Evolutionary conservation across 2,888 invertebrate species (phyloP), one percentile per base, ranked within the genome.

Genomic region (Sylvicola cinctus): DNA sequence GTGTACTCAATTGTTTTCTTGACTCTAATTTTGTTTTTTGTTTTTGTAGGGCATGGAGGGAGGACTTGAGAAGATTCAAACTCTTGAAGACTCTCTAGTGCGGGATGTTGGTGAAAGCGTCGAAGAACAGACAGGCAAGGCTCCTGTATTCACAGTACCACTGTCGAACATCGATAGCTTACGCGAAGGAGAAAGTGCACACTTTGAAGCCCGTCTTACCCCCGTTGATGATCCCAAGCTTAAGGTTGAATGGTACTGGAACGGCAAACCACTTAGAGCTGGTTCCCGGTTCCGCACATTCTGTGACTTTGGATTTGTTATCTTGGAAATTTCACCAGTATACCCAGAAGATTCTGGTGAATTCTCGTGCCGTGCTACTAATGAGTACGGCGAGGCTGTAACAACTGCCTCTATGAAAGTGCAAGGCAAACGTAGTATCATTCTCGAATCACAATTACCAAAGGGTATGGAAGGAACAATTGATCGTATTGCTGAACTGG

Each of bases 231-330:
- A 90, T 63, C 80, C 90, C 17, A 83, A 80, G 49, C 62, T 90
- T 20, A 84, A 78, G 60, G 78, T 88, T 41, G 88, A 90, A 63
- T 90, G 90, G 90, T 88, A 77, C 64, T 85, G 83, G 79, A 88
- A 90, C 52, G 85, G 87, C 39, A 84, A 85, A 58, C 77, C 85
- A 32, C 60, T 85, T 37, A 76, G 74, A 57, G 77, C 83, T 31
- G 90, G 91, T 37, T 85, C 90, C 8, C 70, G 91, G 44, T 90
- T 91, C 66, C 80, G 93, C 43, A 91, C 93, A 20, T 88, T 91
- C 73, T 85, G 90, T 51, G 95, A 96, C 61, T 95, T 96, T 58
- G 95, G 96, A 37, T 93, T 91, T 52, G 93, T 91, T 17, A 90
- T 95, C 44, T 66, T 96, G 42, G 95, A 96, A 66, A 93, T 96